Base-by-base conservation (phyloP, 2,888 invertebrate genomes). In the Seladonia tumulorum region DNA sequence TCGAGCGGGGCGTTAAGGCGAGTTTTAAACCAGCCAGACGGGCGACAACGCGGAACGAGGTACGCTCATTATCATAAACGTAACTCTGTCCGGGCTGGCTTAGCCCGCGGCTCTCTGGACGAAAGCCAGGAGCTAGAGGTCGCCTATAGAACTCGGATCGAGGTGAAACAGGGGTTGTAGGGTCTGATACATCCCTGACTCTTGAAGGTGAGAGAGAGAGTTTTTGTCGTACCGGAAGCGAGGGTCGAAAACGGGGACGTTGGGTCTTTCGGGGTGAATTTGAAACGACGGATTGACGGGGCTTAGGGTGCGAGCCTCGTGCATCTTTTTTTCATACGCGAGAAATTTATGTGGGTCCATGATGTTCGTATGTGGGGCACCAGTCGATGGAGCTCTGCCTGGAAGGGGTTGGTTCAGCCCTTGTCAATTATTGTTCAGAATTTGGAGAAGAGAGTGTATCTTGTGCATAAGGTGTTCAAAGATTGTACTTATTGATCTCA, bases 51-150 rank as follows among this genome's bases (percentile, higher is more conserved):
- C 74, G 73, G 72, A 83, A 83, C 73, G 83, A 63, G 60, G n/a
- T 63, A 53, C 76, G 74, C 87, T 87, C 85, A 82, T 90, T 90
- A 90, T 88, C 87, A 85, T 90, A 88, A 90, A 88, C 89, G 89
- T 87, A 83, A 83, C 80, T 85, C 82, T 63, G 45, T 12, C 60
- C 25, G 45, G 16, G n/a, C 22, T 68, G 22, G 66, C 66, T 4
- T 5, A 22, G 5, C 22, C 47, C 45, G 16, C 35, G 25, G 18
- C 49, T 47, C 45, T 39, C 66, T 83, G 72, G 66, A 83, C n/a
- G 18, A 1, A 8, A 29, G 63, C 81, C 79, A 82, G 39, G 8
- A 18, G 14, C 29, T 10, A 22, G 35, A 22, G 35, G 8, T 49
- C 49, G 16, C 29, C 22, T 7, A 29, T 25, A 29, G 25, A 29